Evolutionary conservation across 2,113 vertebrate genomes (phyloP).

Genomic region (Phalacrocorax pelagicus): DNA sequence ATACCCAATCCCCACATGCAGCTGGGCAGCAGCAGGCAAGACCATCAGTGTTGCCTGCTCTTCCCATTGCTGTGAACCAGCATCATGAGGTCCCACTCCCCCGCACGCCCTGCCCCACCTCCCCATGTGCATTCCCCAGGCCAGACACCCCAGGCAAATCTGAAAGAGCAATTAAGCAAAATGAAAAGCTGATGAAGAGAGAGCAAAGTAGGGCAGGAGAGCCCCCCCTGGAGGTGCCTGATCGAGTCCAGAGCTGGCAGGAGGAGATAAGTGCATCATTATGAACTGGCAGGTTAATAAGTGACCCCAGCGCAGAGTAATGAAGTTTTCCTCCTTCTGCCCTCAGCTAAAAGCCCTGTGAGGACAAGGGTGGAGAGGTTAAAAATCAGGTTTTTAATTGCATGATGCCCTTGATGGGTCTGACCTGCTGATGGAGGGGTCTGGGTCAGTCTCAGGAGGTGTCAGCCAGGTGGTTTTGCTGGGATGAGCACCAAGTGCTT

Average conservation of each 20-base stretch:
- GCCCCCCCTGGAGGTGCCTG: neutral
- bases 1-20: fast-evolving
- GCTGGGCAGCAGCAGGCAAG: neutral
- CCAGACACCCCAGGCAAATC: neutral
- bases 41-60: neutral
- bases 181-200: conserved; percentile 2
- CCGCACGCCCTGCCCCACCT: neutral
- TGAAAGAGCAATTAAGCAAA: neutral
- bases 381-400: neutral
- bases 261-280: neutral
- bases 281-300: neutral
- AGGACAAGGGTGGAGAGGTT: neutral
- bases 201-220: neutral
- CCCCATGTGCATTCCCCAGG: neutral
- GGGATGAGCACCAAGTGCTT: fast-evolving
- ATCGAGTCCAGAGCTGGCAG: neutral
- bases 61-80: neutral
- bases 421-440: neutral
- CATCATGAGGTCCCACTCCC: neutral
- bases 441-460: neutral
- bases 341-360: neutral
- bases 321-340: neutral
- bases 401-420: neutral
- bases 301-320: neutral
- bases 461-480: neutral